Evolutionary conservation across 2,113 vertebrate species (phyloP), one percentile per base, ranked within the genome.

Genomic region (Porphyrio hochstetteri): DNA sequence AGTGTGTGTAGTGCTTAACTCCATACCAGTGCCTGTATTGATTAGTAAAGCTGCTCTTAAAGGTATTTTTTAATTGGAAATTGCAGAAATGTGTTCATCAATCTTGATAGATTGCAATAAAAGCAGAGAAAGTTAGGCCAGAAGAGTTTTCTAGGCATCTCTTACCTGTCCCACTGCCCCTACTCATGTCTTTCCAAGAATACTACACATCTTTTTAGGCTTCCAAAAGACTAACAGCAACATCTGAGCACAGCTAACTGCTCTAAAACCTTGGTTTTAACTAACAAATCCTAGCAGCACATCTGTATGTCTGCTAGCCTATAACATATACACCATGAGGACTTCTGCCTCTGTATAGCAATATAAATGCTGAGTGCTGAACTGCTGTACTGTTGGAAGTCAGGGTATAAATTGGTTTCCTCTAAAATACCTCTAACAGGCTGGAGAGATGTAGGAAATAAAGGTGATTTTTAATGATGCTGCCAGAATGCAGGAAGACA

Each of bases 191-290:
- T 56, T 29, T 69, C 81, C 79, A 64, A 38, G 57, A 93, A 56
- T 29, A 8, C 12, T 24, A 29, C 21, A 7, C 4, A 23, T 5
- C 16, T 50, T 46, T 61, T 52, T 52, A n/a, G 5, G 1, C 44
- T 64, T 76, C 11, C 28, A 59, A 17, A 46, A 48, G n/a, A n/a
- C 10, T 14, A 71, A 60, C 57, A 42, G 16, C 29, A 35, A 31
- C 20, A 42, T 40, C 27, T 44, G 88, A 94, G 92, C 70, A 72
- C 67, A 57, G 56, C 59, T 59, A 13, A 86, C 72, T 82, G 86
- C 68, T 90, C 84, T 96, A 50, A 82, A 61, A 82, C 24, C 63
- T 57, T n/a, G 88, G 88, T 91, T 94, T 76, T 42, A 29, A 52
- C 53, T 13, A 4, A 44, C 48, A 56, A 29, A 63, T 78, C 61